Percentiles rank a stretch among this genome's conserved stretches.
phyloP scores from a whole-genome alignment of 2,113 vertebrate genomes.

The Oreochromis spilurus region DNA sequence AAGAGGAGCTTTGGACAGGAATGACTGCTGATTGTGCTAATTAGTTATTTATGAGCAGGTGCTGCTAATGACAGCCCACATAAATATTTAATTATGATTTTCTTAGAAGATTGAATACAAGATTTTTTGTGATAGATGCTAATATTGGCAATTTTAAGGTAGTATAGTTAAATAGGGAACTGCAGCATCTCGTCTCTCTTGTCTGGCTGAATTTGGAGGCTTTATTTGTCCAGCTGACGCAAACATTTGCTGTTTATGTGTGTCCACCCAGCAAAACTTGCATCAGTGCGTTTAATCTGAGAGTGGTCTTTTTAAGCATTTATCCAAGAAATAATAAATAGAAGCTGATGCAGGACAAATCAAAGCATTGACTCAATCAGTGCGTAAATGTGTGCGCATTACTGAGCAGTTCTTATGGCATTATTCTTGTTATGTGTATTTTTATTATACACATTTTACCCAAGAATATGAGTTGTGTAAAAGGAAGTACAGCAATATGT shows the following conservation, averaged over 20 bases:
- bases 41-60: conserved; percentile 58
- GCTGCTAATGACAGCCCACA: background rate
- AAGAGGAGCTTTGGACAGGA: background rate
- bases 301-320: background rate
- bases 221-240: conserved; percentile 74
- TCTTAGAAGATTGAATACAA: background rate
- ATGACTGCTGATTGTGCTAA: background rate
- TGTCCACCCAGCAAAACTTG: background rate
- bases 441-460: background rate
- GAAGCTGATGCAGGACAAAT: background rate
- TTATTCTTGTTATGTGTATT: background rate
- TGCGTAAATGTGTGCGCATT: background rate
- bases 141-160: background rate
- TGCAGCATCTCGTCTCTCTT: conserved; percentile 45
- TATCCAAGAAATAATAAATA: background rate
- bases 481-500: background rate
- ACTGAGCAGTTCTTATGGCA: background rate
- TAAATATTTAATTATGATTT: conserved; percentile 49
- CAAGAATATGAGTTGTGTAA: background rate
- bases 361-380: no score
- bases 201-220: conserved; percentile 57
- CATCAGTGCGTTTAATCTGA: background rate
- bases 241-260: conserved; percentile 48
- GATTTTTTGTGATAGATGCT: background rate
- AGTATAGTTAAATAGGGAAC: background rate